Conservation (phyloP, 1,140 invertebrate species). For the Diorhabda elongata region DNA sequence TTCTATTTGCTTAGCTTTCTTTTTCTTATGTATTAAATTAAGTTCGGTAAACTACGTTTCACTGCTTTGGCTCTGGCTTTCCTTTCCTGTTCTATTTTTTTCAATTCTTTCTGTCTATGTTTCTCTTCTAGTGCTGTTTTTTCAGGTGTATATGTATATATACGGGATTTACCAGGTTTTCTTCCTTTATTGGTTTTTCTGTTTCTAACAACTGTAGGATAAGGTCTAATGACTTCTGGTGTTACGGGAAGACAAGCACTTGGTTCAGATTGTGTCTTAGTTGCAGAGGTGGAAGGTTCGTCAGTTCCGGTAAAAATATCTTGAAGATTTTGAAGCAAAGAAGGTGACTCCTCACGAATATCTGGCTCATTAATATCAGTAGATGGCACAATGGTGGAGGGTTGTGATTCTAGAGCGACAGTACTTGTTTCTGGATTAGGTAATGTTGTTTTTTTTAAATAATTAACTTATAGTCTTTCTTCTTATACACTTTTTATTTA, state of each 20-base stretch:
- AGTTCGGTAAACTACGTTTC: not conserved
- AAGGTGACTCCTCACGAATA: no score
- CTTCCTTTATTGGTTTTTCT: no score
- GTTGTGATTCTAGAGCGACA: not conserved
- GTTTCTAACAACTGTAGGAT: no score
- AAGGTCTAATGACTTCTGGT: not conserved
- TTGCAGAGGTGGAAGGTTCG: constrained; percentile 3
- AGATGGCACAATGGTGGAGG: constrained; percentile 13
- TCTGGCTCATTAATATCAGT: constrained; percentile 9
- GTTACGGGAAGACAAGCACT: no score
- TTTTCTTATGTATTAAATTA: constrained; percentile 7
- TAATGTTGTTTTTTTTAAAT: no score
- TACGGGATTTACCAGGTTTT: constrained; percentile 7
- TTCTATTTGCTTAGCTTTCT: constrained; percentile 11
- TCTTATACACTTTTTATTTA: no score
- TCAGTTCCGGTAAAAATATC: no score
- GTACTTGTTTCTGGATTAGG: no score
- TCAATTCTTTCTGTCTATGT: constrained; percentile 14
- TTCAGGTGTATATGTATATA: constrained; percentile 19
- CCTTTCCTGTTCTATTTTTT: not conserved
- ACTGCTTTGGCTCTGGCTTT: no score
- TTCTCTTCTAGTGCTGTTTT: constrained; percentile 18
- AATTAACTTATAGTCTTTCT: no score
- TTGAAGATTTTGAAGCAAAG: no score
- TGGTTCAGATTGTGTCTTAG: not conserved